Percentiles rank a stretch among this genome's conserved stretches.
Evolutionary conservation across 2,888 invertebrate genomes (phyloP).

Genomic region (Mimas tiliae): DNA sequence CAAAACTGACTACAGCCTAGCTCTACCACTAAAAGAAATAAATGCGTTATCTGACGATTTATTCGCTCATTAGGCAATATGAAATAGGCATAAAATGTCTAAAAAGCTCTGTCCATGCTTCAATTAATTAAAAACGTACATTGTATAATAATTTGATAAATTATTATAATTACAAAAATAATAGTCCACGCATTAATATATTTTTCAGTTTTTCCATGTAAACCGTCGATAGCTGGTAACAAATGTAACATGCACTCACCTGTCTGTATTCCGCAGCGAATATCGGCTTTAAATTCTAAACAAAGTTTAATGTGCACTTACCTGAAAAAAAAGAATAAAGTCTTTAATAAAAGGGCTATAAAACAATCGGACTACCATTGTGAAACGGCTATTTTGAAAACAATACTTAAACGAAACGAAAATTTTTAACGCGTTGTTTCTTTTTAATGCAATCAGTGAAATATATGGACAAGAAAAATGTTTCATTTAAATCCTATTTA

Average conservation of each 20-base stretch:
- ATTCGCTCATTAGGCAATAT: no score
- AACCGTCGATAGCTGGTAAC: neutral
- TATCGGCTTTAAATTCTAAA: constrained; percentile 56
- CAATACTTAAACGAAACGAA: constrained; percentile 19
- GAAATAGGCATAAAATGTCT: no score
- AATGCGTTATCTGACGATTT: no score
- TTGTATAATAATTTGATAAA: no score
- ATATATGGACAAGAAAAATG: neutral
- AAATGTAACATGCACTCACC: constrained; percentile 17
- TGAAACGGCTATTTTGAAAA: constrained; percentile 40
- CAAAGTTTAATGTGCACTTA: constrained; percentile 70
- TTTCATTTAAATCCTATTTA: neutral
- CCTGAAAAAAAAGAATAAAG: constrained; percentile 70
- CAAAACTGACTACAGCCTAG: no score
- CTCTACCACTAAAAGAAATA: no score
- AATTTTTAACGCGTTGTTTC: constrained; percentile 2
- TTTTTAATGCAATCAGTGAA: constrained; percentile 1
- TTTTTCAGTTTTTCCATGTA: no score
- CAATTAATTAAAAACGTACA: no score
- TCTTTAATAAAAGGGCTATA: constrained; percentile 57
- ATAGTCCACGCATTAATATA: no score
- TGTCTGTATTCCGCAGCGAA: constrained; percentile 43
- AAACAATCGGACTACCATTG: constrained; percentile 47
- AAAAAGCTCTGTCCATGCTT: no score
- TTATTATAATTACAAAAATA: no score